phyloP scores from a whole-genome alignment of 2,113 vertebrate species.

The Corythornis cristatus region DNA sequence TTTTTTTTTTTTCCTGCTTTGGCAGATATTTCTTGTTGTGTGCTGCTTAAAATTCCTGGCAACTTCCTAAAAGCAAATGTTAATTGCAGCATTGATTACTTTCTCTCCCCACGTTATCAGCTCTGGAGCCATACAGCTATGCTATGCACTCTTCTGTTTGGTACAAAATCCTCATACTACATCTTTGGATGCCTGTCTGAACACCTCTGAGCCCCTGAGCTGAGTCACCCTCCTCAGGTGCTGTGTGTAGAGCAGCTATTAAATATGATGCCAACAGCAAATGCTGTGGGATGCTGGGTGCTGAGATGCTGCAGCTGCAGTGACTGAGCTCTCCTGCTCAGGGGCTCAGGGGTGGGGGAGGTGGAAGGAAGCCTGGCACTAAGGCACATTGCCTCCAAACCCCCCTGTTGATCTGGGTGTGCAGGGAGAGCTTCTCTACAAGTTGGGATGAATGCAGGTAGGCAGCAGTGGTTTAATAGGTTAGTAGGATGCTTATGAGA shows the following conservation, averaged over 20 bases:
- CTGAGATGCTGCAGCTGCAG: not conserved
- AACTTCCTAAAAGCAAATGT: not conserved
- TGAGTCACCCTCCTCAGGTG: constrained; percentile 9
- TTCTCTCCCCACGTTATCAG: not conserved
- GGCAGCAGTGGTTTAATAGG: not conserved
- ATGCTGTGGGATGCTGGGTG: not conserved
- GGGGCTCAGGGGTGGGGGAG: not conserved
- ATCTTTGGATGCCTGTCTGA: not conserved
- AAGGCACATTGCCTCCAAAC: not conserved
- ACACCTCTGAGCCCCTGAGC: not conserved
- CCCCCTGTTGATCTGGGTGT: accelerated
- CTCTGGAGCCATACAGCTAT: not conserved
- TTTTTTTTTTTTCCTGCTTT: not conserved
- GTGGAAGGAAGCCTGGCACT: not conserved
- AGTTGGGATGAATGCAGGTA: accelerated
- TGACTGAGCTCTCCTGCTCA: not conserved
- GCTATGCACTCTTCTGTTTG: not conserved
- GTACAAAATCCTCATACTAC: not conserved
- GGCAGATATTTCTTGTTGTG: not conserved
- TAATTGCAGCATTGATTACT: not conserved
- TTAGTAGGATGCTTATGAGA: not conserved
- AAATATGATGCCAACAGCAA: not conserved
- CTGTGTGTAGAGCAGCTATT: not conserved
- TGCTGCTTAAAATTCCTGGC: not conserved
- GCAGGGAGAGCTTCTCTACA: accelerated